phyloP scores from a whole-genome alignment of 92 coral and sea anemone species.

The Phenganax stokvisi region DNA sequence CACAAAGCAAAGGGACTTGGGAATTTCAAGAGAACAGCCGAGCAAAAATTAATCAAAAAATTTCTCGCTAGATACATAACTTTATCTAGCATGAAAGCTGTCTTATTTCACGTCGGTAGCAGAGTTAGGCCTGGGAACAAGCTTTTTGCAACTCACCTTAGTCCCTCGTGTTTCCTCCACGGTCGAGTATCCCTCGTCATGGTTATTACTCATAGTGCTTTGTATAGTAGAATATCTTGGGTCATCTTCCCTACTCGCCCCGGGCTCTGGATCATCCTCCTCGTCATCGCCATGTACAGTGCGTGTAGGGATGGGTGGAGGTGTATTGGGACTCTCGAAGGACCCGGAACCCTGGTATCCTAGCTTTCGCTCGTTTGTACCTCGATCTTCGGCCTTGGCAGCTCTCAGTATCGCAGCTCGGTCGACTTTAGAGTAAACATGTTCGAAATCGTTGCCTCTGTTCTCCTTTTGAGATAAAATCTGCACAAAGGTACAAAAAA shows the following conservation, averaged over 20 bases:
- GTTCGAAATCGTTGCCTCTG: constrained; percentile 42
- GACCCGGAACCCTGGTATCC: constrained; percentile 27
- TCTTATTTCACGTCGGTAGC: constrained; percentile 59
- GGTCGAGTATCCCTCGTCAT: constrained; percentile 75
- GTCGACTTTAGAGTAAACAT: constrained; percentile 64
- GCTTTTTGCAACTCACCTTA: neutral
- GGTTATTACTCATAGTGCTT: constrained; percentile 55
- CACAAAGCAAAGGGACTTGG: too few species aligned
- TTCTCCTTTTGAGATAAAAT: constrained; percentile 9
- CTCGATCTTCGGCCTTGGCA: constrained; percentile 61
- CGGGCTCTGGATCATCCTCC: neutral
- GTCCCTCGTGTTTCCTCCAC: constrained; percentile 40
- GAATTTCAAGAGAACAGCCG: neutral
- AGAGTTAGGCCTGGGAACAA: constrained; percentile 42
- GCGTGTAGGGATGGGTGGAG: constrained; percentile 34
- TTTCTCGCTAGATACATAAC: constrained; percentile 11
- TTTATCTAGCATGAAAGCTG: constrained; percentile 42
- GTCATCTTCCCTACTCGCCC: neutral
- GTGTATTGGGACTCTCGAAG: constrained; percentile 14
- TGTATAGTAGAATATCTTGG: constrained; percentile 27
- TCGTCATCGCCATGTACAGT: neutral
- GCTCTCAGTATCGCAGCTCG: constrained; percentile 56
- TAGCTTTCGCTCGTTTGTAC: constrained; percentile 66
- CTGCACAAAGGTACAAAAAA: constrained; percentile 56
- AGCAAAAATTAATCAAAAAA: neutral